phyloP scores from a whole-genome alignment of 2,888 invertebrate genomes.

The Apeira syringaria region DNA sequence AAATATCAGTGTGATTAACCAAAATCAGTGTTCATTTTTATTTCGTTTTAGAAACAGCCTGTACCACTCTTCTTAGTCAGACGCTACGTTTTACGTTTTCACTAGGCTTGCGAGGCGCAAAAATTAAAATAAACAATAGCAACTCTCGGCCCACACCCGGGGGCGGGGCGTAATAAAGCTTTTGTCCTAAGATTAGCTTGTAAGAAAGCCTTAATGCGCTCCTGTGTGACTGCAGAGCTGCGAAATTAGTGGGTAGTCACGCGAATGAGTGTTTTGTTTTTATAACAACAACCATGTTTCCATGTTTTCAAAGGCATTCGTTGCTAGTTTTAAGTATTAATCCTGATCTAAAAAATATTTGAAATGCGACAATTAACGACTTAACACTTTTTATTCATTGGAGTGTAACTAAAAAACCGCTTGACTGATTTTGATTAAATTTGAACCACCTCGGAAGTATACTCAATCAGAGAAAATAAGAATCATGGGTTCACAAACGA shows the following conservation, averaged over 20 bases:
- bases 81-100: slow-evolving; percentile 49
- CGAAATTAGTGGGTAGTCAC: slow-evolving; percentile 19
- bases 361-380: no score
- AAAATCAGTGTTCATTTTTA: neutral
- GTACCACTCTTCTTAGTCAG: slow-evolving; percentile 54
- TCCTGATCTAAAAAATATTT: no score
- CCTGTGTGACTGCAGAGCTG: slow-evolving; percentile 26
- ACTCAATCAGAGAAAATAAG: no score
- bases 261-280: slow-evolving; percentile 33
- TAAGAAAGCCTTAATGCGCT: slow-evolving; percentile 61
- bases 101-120: slow-evolving; percentile 71
- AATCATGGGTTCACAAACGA: no score
- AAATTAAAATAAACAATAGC: slow-evolving; percentile 81
- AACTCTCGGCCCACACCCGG: slow-evolving; percentile 72
- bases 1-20: no score
- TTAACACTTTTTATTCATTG: no score
- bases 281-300: slow-evolving; percentile 15
- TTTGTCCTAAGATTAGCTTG: slow-evolving; percentile 82
- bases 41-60: slow-evolving; percentile 36
- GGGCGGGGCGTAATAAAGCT: slow-evolving; percentile 71
- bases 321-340: slow-evolving; percentile 20
- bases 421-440: no score
- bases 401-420: no score
- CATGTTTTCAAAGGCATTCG: slow-evolving; percentile 7
- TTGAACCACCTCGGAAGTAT: no score